phyloP scores from a whole-genome alignment of 2,888 invertebrate species.

The Archaeoteleia sp. region DNA sequence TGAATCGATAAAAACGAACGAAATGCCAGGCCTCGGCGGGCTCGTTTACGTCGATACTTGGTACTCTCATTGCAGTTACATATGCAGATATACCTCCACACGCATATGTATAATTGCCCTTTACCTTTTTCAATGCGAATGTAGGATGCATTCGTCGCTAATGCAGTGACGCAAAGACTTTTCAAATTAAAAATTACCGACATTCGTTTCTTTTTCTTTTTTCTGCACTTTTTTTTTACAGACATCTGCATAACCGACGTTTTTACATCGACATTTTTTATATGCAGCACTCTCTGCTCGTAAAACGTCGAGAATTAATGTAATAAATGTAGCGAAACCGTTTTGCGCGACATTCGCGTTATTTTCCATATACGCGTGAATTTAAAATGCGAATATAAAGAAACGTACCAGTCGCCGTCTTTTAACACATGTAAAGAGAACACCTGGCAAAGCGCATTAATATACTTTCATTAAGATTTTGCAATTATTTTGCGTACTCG shows the following conservation, averaged over 20 bases:
- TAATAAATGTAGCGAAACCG: no score
- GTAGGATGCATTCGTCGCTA: constrained; percentile 9
- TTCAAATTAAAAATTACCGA: constrained; percentile 44
- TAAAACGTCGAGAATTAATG: no score
- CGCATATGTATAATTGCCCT: constrained; percentile 17
- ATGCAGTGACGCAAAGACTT: constrained; percentile 29
- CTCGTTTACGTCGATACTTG: constrained; percentile 50
- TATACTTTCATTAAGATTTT: constrained; percentile 48
- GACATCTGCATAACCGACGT: no score
- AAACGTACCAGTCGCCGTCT: constrained; percentile 43
- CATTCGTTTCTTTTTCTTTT: no score
- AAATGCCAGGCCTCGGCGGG: constrained; percentile 50
- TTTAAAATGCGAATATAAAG: constrained; percentile 45
- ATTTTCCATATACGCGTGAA: constrained; percentile 38
- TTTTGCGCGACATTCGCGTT: constrained; percentile 23
- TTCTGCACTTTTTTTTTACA: no score
- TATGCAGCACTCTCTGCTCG: no score
- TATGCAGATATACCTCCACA: constrained; percentile 25
- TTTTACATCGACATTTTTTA: no score
- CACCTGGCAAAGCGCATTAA: constrained; percentile 47
- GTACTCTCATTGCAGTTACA: constrained; percentile 32
- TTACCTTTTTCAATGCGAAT: constrained; percentile 19
- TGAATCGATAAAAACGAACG: constrained; percentile 54
- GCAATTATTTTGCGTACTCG: constrained; percentile 50
- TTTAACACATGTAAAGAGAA: constrained; percentile 41